Evolutionary conservation across 2,888 invertebrate species (phyloP), one percentile per base, ranked within the genome.

Genomic region (Pseudococcus longispinus): DNA sequence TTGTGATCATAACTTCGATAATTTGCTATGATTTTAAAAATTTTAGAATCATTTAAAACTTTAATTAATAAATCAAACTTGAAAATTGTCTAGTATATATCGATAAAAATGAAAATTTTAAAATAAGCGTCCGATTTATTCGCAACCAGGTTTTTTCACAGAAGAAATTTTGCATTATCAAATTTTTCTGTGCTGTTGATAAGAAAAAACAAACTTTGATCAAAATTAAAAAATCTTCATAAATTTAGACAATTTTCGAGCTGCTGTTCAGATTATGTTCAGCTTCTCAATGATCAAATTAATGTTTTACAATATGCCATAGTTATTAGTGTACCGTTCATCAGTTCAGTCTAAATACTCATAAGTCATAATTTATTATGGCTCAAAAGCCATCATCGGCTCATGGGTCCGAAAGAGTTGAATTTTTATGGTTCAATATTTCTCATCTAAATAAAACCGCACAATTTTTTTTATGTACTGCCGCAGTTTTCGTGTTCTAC

Each of bases 401-500:
- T 2, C 42, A 80, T 20, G 20, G 77, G 11, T 80, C 8, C 9
- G 77, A 42, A 42, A 32, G 42, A 83, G 87, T 89, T 4, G 88
- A 89, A 86, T 88, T 90, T 29, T 91, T 96, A 87, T 96, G 95
- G 90, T 92, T 96, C 88, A 93, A 96, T 90, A 92, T 97, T 86
- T 93, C 94, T 13, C 91, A 92, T 77, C 94, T 93, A 89, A 94
- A 93, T 88, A 92, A 92, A 89, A 92, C 93, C 23, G 91, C 92
- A 4, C 97, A 97, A 91, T 96, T 98, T 90, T 88, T 95, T 1
- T 91, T 95, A 84, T 95, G 96, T 90, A 95, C 95, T 85, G 90
- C 92, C 32, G 96, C 96, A 87, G 95, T 97, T 9, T 97, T 98
- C 91, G 91, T 95, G 88, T 96, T 97, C 90, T 98, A 96, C 91